These are phyloP conservation scores for Dufourea novaeangliae DNA, from an alignment of 1,140 invertebrate genomes.

Conservation along the genomic window DNA sequence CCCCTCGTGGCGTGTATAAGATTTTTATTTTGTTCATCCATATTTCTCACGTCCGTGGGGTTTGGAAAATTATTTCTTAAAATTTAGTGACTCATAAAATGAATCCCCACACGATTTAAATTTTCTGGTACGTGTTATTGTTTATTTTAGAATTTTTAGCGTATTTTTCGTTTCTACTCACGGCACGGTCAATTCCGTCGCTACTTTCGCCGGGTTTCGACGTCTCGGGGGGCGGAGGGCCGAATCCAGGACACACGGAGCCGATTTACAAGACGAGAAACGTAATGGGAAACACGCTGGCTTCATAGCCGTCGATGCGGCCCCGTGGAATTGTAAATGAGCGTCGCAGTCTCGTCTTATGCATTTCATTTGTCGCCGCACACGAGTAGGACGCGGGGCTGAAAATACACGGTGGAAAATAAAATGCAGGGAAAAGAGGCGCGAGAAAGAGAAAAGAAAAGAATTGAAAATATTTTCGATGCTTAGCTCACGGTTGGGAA, in stretches of 20 bases:
- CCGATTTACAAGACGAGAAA: conserved; percentile 33
- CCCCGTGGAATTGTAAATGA: conserved; percentile 58
- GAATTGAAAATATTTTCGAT: conserved; percentile 2
- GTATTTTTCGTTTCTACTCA: too few relatives aligned
- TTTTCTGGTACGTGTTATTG: too few relatives aligned
- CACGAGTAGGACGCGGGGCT: background rate
- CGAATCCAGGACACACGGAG: background rate
- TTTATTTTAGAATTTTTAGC: too few relatives aligned
- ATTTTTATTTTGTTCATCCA: background rate
- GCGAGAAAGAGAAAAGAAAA: background rate
- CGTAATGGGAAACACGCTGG: conserved; percentile 62
- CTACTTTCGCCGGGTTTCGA: background rate
- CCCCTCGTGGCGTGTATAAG: too few relatives aligned
- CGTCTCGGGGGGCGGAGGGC: background rate
- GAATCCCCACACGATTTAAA: too few relatives aligned
- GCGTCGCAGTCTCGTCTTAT: conserved; percentile 29
- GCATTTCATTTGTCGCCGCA: conserved; percentile 57
- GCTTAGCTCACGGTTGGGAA: background rate
- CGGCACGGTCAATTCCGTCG: background rate
- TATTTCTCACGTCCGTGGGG: too few relatives aligned
- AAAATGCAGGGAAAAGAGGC: background rate
- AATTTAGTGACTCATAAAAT: too few relatives aligned
- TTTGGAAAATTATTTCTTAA: too few relatives aligned
- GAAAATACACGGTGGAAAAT: background rate
- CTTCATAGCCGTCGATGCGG: conserved; percentile 62